These are phyloP conservation scores for Choloepus didactylus DNA, from an alignment of 2,797 vertebrate genomes.

Conservation along the genomic window DNA sequence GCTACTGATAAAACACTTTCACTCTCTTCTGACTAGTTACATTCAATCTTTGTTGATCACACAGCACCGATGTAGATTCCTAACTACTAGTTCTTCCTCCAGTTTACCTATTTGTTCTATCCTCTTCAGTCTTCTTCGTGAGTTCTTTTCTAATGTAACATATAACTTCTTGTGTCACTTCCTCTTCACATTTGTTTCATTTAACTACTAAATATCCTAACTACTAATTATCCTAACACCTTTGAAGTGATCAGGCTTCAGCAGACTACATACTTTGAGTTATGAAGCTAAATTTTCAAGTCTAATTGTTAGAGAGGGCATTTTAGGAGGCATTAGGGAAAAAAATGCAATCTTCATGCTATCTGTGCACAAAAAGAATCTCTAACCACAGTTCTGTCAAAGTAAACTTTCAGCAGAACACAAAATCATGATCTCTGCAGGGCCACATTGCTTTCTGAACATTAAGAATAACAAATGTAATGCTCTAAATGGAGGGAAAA, in stretches of 20 bases:
- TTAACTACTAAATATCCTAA: neutral
- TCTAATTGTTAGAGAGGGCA: neutral
- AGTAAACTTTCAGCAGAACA: neutral
- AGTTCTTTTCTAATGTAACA: neutral
- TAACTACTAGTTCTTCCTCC: accelerated
- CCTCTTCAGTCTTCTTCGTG: neutral
- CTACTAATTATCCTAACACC: neutral
- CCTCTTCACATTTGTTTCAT: neutral
- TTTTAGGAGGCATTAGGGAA: neutral
- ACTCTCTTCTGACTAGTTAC: neutral
- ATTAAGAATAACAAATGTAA: neutral
- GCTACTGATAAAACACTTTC: constrained; percentile 9
- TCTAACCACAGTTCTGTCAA: neutral
- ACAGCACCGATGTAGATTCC: neutral
- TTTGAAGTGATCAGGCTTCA: constrained; percentile 10
- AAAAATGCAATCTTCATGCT: neutral
- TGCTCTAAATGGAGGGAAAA: neutral
- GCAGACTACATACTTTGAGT: neutral
- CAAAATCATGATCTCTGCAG: neutral
- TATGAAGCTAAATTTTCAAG: neutral
- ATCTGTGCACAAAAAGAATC: neutral
- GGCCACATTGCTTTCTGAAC: neutral
- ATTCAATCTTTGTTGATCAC: neutral
- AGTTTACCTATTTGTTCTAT: neutral
- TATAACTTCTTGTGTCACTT: neutral